Evolutionary conservation across 1,140 invertebrate genomes (phyloP), one percentile per base, ranked within the genome.

Genomic region (Propsilocerus akamusi): DNA sequence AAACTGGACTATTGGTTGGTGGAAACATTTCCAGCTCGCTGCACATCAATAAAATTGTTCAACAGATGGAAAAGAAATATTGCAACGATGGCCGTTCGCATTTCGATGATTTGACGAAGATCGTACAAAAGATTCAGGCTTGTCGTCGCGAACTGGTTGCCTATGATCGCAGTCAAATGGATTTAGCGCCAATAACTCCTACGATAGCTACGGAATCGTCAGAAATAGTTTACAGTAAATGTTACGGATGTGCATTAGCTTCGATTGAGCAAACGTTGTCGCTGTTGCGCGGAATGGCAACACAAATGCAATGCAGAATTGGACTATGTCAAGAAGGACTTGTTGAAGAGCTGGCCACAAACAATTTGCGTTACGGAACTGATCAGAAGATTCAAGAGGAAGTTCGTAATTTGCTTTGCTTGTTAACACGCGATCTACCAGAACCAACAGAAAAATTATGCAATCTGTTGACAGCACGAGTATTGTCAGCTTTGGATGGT

Each of bases 51-150:
- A 74, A 81, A 61, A 82, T 83, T n/a, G 88, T 89, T 55, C 86
- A 89, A 59, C 70, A 81, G 53, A 68, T 88, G 5, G 92, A 92
- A 2, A 89, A 94, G 60, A 88, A 90, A 59, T 97, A 97, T 66
- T 93, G 91, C 62, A 83, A 81, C 12, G 94, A 97, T 56, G 97
- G 91, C 63, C 92, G 91, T 61, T 83, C 80, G 11, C 85, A 87
- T 3, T 97, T 97, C 66, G 93, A 97, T 63, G 93, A 97, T 60
- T 71, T 98, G 0, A 94, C 89, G 61, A 93, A 96, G 68, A 90
- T 95, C 48, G 94, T 96, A 50, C 85, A 97, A 70, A 80, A 83
- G 61, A 88, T 94, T 5, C 69, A 91, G 49, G 87, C 89, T 0
- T 91, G 86, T 60, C 78, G 89, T 62, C 73, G 86, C 57, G 92